Evolutionary conservation across 2,888 invertebrate genomes (phyloP), one percentile per base, ranked within the genome.

Genomic region (Stegophylla sp.): DNA sequence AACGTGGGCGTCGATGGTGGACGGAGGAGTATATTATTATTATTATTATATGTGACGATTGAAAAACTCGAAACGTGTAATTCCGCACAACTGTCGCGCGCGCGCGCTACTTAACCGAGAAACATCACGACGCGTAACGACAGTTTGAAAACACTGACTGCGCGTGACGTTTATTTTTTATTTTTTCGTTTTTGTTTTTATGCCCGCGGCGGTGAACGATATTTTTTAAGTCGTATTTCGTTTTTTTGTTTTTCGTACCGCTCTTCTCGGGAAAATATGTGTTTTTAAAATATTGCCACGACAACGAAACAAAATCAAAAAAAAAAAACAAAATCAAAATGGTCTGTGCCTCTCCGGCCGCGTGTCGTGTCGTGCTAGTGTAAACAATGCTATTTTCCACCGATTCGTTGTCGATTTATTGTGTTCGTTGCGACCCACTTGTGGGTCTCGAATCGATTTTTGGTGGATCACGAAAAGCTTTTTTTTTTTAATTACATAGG

Each of bases 71-170:
- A 51, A 56, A 53, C 26, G 3, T 3, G 75, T 53, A 61, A 61
- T 73, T 61, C 26, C 45, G 43, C 59, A 61, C 73, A 73, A 73
- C 73, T 73, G 73, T 45, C 28, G 28, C 56, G 15, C 12, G 20
- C 23, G 1, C 3, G 7, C 7, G 10, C 3, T 20, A 66, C 66
- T 66, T 17, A 10, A 45, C 66, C 20, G 9, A 23, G 12, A 26
- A 69, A 41, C 41, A 23, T 56, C 56, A n/a, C 26, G 74, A 28
- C 53, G 9, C 63, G 9, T 51, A 75, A 75, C 75, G 75, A 75
- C 51, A 63, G 64, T 75, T 75, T 75, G 75, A 64, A 75, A 75
- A 75, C 41, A 63, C 17, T 20, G 34, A 51, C 20, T 51, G 34
- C 41, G 48, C 48, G 74, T 51, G 74, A 64, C 20, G 64, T 23